These are phyloP conservation scores for Myotis pilosus DNA, from an alignment of 2,797 vertebrate species.

Conservation along the genomic window DNA sequence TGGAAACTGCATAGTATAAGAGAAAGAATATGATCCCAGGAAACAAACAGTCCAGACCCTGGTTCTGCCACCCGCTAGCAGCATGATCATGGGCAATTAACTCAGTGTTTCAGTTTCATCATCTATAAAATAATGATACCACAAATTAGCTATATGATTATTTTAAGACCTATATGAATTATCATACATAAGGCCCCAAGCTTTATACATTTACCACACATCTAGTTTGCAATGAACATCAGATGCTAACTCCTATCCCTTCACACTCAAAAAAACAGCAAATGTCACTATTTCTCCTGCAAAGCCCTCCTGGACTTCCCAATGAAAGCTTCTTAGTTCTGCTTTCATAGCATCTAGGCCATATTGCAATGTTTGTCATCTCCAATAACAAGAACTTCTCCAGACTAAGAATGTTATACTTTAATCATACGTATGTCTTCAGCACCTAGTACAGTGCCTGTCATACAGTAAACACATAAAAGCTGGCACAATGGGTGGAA, in stretches of 20 bases:
- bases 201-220: background rate
- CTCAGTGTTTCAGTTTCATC: background rate
- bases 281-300: background rate
- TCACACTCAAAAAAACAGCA: background rate
- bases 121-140: background rate
- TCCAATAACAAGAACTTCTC: background rate
- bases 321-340: constrained; percentile 8
- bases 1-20: background rate
- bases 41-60: background rate
- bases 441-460: background rate
- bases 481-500: background rate
- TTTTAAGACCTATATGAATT: background rate
- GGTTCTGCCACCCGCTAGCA: background rate
- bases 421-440: background rate
- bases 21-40: background rate
- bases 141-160: background rate
- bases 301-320: background rate
- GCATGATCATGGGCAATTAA: background rate
- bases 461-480: background rate
- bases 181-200: background rate
- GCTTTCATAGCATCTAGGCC: background rate
- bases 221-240: background rate
- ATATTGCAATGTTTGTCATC: background rate
- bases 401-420: background rate
- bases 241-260: background rate